Evolutionary conservation across 2,113 vertebrate genomes (phyloP), one percentile per base, ranked within the genome.

Genomic region (Ammodytes dubius): DNA sequence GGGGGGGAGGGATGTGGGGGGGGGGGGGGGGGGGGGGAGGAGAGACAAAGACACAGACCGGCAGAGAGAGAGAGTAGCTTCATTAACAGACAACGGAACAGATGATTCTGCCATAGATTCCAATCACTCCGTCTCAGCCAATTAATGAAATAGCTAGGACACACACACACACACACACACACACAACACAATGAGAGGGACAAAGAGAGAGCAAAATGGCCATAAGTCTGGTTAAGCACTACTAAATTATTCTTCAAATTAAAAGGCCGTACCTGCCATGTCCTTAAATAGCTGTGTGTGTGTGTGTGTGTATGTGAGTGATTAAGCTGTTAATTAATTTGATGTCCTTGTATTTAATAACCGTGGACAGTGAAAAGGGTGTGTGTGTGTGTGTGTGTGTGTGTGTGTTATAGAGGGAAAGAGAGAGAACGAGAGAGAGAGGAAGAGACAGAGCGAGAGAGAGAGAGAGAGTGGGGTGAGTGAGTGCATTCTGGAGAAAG

Each of bases 181-280:
- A 76, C 61, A 63, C 73, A 77, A 53, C 73, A 3, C 70, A 65
- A 70, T 13, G 17, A 72, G 47, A 53, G 40, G 63, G 69, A 81
- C 54, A 80, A 57, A 84, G 59, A 75, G 60, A 74, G 57, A 76
- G 70, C 27, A 83, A 70, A 81, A 58, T 52, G 53, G 70, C 90
- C 85, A 82, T 78, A 85, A 90, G 89, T 91, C 90, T 93, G 88
- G 90, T 87, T 92, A 92, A 90, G 86, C 80, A 82, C 87, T 89
- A 94, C 95, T 94, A 91, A 94, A 95, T 95, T 94, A 94, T 93
- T 89, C 89, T 77, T 85, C 90, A 93, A 94, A 94, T 94, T 89
- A 94, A 95, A 94, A 91, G 90, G 79, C 87, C 81, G 87, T 94
- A 90, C 88, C 92, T 93, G 88, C 90, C 86, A 47, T 88, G 93